These are phyloP conservation scores for Antidorcas marsupialis DNA, from an alignment of 2,113 vertebrate species.

Conservation along the genomic window DNA sequence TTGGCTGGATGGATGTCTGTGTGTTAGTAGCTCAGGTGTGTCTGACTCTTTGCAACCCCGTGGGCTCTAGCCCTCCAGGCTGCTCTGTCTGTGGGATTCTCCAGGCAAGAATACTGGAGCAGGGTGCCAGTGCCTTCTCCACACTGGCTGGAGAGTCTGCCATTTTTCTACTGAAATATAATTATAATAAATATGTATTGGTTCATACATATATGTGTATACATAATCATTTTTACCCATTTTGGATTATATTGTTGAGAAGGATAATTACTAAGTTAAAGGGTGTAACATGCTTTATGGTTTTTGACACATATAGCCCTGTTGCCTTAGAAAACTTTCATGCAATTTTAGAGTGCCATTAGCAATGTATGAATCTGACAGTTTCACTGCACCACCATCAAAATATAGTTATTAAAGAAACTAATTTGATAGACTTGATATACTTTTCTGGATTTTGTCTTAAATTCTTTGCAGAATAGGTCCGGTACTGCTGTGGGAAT, in stretches of 20 bases:
- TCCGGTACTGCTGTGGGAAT: not conserved
- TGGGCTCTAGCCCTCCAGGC: not conserved
- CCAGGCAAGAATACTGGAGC: not conserved
- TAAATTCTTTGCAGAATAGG: not conserved
- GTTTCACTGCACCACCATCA: not conserved
- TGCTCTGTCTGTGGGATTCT: not conserved
- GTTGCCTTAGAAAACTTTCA: slow-evolving; percentile 2
- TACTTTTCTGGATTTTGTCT: not conserved
- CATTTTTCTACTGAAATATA: slow-evolving; percentile 26
- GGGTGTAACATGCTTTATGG: not conserved
- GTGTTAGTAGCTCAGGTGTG: not conserved
- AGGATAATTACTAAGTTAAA: not conserved
- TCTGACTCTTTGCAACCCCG: not conserved
- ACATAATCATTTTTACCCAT: not conserved
- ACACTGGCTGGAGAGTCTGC: not conserved
- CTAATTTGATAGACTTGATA: not conserved
- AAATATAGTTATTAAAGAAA: slow-evolving; percentile 14
- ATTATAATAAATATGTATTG: not conserved
- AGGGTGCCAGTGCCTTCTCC: not conserved
- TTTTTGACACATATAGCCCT: not conserved
- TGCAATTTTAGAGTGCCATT: not conserved
- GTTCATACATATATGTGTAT: not conserved
- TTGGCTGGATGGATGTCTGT: not conserved
- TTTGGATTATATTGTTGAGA: not conserved
- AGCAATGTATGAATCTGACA: not conserved